Evolutionary conservation across 92 coral and sea anemone genomes (phyloP), one percentile per base, ranked within the genome.

Genomic region (Muricea muricata): DNA sequence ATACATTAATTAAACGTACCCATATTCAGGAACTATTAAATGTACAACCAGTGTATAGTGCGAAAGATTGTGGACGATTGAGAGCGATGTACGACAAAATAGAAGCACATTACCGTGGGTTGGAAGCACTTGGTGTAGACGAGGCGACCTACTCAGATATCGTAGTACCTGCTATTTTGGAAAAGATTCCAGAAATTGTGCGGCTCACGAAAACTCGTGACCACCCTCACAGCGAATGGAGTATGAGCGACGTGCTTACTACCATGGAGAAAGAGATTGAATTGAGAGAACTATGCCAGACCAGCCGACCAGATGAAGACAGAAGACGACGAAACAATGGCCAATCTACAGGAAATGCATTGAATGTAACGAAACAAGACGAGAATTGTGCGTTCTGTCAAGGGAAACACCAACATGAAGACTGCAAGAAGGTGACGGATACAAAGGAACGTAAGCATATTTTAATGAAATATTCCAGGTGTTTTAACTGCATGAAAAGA

Each of bases 121-220:
- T 88, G 32, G 79, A 79, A 83, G 88, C 85, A 12, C 84, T 84
- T 11, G 88, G 65, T 0, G 91, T 88, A 30, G 85, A 84, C 80
- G 50, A 88, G 24, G 29, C 41, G 14, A 37, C 81, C 0, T 77
- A 88, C 39, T 42, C 88, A 14, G 79, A 60, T 6, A 75, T 88
- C 26, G 91, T 83, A 12, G 82, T 83, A 0, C 91, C 88, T 15
- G 25, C 76, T 0, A 13, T 83, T 0, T 20, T 88, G 73, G 88
- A 88, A 17, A 83, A 83, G 52, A 21, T 88, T 6, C 91, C 75
- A 14, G 72, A 88, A 6, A 2, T 47, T 14, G 56, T 87, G 1
- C 84, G 85, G n/a, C 32, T 83, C 30, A 88, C 88, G 1, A 88
- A 83, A n/a, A 88, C 81, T 10, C 60, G 91, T 72, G 81, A 79